Evolutionary conservation across 2,888 invertebrate genomes (phyloP).

Genomic region (Drosophila robusta): DNA sequence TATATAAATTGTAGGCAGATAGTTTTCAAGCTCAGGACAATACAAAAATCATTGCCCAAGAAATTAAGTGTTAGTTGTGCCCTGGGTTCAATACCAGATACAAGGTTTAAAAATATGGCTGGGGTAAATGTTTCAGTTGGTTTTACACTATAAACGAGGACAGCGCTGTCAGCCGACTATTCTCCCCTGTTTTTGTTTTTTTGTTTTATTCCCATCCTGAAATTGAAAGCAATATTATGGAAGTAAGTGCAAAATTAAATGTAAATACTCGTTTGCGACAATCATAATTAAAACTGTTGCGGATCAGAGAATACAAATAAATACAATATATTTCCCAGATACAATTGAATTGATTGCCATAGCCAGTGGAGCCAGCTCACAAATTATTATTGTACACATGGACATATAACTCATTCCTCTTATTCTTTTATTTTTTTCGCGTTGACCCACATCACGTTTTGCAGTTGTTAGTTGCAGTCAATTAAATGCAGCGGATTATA

Average conservation of each 20-base stretch:
- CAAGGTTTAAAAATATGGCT: no score
- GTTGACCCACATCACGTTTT: constrained; percentile 58
- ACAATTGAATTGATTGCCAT: constrained; percentile 49
- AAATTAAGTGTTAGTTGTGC: no score
- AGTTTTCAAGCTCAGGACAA: no score
- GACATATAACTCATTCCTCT: constrained; percentile 15
- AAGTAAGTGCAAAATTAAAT: constrained; percentile 64
- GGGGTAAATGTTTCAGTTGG: no score
- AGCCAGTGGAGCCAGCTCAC: constrained; percentile 17
- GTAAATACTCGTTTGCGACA: constrained; percentile 57
- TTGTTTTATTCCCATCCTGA: not conserved
- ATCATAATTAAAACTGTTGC: constrained; percentile 67
- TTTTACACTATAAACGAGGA: no score
- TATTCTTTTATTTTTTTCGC: constrained; percentile 9
- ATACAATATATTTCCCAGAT: constrained; percentile 38
- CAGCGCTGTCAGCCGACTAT: no score
- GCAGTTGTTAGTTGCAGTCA: constrained; percentile 67
- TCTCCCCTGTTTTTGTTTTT: not conserved
- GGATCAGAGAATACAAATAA: constrained; percentile 59
- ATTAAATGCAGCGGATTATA: constrained; percentile 74
- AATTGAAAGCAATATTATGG: constrained; percentile 26
- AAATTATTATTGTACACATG: constrained; percentile 41
- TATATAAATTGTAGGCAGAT: no score
- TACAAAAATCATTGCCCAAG: no score
- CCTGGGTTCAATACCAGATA: no score